Conservation (phyloP, 2,797 vertebrate genomes). For the Cynopterus sphinx region DNA sequence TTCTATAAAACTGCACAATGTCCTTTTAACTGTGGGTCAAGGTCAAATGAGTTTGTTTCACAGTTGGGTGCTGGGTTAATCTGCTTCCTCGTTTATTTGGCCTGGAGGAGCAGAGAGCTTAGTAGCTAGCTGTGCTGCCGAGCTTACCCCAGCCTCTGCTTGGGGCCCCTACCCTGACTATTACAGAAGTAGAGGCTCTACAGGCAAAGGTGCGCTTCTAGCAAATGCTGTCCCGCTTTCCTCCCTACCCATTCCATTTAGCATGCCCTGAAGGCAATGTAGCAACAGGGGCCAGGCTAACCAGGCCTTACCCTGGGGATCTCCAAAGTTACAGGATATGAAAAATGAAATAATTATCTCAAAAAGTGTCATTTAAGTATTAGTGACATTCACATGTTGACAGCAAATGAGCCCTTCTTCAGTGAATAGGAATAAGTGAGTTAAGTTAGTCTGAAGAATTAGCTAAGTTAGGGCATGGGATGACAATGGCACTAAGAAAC, state of each 20-base stretch:
- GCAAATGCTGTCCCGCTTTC: not conserved
- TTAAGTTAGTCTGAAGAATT: conserved; percentile 1
- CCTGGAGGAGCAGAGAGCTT: not conserved
- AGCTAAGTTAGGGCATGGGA: not conserved
- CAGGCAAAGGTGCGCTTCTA: not conserved
- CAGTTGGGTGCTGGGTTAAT: not conserved
- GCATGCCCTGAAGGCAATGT: not conserved
- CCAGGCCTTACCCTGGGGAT: not conserved
- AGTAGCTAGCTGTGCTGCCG: not conserved
- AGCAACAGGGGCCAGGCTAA: not conserved
- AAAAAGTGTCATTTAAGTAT: not conserved
- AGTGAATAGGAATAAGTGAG: not conserved
- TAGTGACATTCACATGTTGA: not conserved
- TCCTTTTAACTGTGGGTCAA: not conserved
- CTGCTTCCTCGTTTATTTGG: conserved; percentile 30
- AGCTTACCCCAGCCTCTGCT: not conserved
- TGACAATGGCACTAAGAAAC: not conserved
- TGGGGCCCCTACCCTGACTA: too few relatives aligned
- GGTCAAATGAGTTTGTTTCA: conserved; percentile 26
- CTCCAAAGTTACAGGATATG: not conserved
- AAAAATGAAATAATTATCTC: not conserved
- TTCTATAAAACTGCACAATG: not conserved
- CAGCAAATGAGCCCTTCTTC: not conserved
- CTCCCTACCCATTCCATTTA: not conserved
- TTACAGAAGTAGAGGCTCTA: not conserved